phyloP scores from a whole-genome alignment of 2,888 invertebrate genomes.

The Lasioglossum calceatum region DNA sequence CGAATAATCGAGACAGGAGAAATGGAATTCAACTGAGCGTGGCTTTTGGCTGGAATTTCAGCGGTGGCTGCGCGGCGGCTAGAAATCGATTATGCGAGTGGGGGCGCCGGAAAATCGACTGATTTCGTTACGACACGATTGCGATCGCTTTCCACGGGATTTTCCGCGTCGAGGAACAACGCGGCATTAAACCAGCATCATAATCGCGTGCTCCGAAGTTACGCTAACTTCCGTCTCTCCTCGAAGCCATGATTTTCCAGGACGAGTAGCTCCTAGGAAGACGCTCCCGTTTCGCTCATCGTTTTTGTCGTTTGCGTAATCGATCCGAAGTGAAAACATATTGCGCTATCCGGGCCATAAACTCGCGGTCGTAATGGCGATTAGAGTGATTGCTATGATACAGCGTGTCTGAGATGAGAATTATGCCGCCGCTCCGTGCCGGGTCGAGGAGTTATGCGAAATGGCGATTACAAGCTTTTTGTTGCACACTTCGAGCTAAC shows the following conservation, averaged over 20 bases:
- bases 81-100: constrained; percentile 2
- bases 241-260: not conserved
- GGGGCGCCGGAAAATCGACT: not conserved
- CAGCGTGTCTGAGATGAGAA: not conserved
- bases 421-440: not conserved
- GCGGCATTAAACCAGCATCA: not conserved
- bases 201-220: not conserved
- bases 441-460: not conserved
- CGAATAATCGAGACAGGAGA: not conserved
- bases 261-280: not conserved
- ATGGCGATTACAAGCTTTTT: not conserved
- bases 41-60: not conserved
- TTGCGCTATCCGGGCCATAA: not conserved
- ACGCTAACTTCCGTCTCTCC: not conserved
- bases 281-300: not conserved
- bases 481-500: not conserved
- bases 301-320: not conserved
- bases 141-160: not conserved
- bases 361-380: not conserved
- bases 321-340: not conserved
- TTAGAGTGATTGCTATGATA: not conserved
- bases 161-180: not conserved
- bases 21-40: not conserved
- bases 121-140: not conserved
- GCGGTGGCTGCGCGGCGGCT: not conserved